A percentile compares a stretch with the other conserved stretches of the same genome.
Conservation (phyloP, 2,797 vertebrate genomes). For the Leontopithecus rosalia region DNA sequence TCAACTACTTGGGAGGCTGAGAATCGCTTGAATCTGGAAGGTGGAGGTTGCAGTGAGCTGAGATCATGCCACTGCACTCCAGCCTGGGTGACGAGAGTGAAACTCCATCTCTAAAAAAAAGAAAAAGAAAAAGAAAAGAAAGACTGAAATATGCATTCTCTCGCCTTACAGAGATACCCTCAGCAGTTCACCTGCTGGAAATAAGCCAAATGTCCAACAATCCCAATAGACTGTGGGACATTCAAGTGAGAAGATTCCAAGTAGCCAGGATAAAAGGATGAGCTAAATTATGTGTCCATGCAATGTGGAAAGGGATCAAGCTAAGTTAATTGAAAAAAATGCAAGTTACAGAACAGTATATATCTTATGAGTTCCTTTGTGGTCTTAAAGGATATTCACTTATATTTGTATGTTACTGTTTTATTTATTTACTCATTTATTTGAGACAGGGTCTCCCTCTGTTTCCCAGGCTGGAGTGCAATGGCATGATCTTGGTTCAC, state of each 20-base stretch:
- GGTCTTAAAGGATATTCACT: slow-evolving; percentile 4
- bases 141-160: not conserved
- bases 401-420: not conserved
- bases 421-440: not conserved
- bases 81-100: too few species aligned
- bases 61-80: too few species aligned
- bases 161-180: not conserved
- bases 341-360: not conserved
- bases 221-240: not conserved
- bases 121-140: too few species aligned
- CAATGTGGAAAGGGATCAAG: not conserved
- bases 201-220: not conserved
- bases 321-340: slow-evolving; percentile 30
- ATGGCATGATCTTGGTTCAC: not conserved
- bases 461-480: not conserved
- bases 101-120: too few species aligned
- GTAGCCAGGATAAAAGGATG: not conserved
- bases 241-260: not conserved
- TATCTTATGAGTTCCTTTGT: not conserved
- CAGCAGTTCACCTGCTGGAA: not conserved
- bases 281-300: not conserved
- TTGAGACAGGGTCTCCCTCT: not conserved
- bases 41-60: too few species aligned
- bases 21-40: too few species aligned
- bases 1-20: too few species aligned